Evolutionary conservation across 2,888 invertebrate genomes (phyloP), one percentile per base, ranked within the genome.

Genomic region (Drosophila greeni): DNA sequence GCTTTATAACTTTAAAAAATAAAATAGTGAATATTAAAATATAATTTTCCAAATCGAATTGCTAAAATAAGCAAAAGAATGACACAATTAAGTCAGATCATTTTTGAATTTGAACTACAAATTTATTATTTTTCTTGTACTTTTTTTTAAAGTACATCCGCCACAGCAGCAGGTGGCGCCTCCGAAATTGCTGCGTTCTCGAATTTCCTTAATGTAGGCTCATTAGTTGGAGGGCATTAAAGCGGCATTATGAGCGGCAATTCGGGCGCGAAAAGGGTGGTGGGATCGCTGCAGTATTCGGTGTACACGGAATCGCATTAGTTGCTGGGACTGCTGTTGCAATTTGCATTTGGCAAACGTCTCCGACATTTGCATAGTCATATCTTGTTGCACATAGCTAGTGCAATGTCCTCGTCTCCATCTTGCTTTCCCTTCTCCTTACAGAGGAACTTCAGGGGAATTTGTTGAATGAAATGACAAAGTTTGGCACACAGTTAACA

Each of bases 401-500:
- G 12, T 18, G 3, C 34, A 8, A n/a, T 24, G 33, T 16, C 9
- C 9, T 36, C 11, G 7, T 16, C 48, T n/a, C 24, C 33, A 8
- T 18, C 48, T 42, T 62, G 57, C 12, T 59, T 45, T 60, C 55
- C 49, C 70, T n/a, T 52, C 14, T 36, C 31, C 43, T 26, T 8
- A 14, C 31, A 14, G 29, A 18, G 29, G 20, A 14, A 29, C 66
- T 68, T 64, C 24, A 59, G 72, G 59, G 72, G 74, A 84, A 80
- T 80, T 82, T 70, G 72, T 68, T 60, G 70, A 82, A 82, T 74
- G 69, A 80, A 82, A 82, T 84, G 81, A 82, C 84, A 82, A 82
- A 82, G 80, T 82, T 82, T 81, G 73, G 79, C 84, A 78, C 84
- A 74, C 80, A 75, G 81, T 80, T 84, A 84, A 82, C 81, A 82